Conservation (phyloP, 2,113 vertebrate species). For the Mesitornis unicolor region DNA sequence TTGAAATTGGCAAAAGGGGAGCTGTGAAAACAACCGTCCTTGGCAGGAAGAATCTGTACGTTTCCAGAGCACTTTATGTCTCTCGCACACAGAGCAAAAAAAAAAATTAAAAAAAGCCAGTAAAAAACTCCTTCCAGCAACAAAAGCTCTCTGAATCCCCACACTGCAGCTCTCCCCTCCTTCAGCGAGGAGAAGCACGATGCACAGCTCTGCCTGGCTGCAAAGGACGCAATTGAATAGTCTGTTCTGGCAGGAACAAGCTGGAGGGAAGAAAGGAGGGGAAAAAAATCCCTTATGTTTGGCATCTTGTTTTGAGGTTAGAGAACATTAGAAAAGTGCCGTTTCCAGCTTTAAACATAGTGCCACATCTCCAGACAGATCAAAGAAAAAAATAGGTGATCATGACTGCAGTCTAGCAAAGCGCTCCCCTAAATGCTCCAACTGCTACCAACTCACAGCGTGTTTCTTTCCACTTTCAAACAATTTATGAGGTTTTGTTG, state of each 20-base stretch:
- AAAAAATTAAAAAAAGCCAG: slow-evolving; percentile 7
- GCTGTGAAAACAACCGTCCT: slow-evolving; percentile 42
- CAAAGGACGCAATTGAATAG: slow-evolving; percentile 8
- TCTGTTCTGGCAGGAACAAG: slow-evolving; percentile 32
- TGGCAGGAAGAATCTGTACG: slow-evolving; percentile 48
- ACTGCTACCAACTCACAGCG: neutral
- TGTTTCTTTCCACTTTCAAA: neutral
- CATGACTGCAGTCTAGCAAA: neutral
- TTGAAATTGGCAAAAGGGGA: slow-evolving; percentile 44
- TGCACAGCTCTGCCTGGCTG: neutral
- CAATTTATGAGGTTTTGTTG: neutral
- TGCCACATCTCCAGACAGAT: slow-evolving; percentile 11
- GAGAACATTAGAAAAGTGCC: slow-evolving; percentile 24
- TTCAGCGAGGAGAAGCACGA: neutral
- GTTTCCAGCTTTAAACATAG: slow-evolving; percentile 10
- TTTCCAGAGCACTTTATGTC: slow-evolving; percentile 55
- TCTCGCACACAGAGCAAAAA: slow-evolving; percentile 21
- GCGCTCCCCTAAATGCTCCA: neutral
- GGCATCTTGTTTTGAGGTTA: slow-evolving; percentile 40
- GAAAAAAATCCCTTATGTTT: neutral
- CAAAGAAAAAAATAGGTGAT: neutral
- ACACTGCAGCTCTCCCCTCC: neutral
- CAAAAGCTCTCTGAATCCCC: neutral
- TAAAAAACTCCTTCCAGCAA: slow-evolving; percentile 51
- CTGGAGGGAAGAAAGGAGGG: slow-evolving; percentile 14